Percentiles rank a stretch among this genome's conserved stretches.
phyloP scores from a whole-genome alignment of 2,113 vertebrate genomes.

The Sinocyclocheilus anshuiensis region DNA sequence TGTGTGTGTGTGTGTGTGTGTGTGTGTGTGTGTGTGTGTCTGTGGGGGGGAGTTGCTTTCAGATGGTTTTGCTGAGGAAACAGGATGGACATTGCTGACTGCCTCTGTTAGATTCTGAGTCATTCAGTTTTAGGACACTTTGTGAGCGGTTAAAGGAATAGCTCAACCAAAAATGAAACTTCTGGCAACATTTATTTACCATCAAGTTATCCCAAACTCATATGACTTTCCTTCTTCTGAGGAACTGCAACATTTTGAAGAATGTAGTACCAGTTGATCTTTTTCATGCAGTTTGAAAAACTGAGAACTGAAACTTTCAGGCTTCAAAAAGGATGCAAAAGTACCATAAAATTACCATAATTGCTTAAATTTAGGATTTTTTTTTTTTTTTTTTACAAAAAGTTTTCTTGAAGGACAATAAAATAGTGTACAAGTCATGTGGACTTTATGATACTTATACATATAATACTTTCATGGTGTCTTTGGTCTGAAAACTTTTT shows the following conservation, averaged over 20 bases:
- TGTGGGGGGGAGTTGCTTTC: background rate
- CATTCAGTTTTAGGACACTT: background rate
- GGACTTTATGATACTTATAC: background rate
- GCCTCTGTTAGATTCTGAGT: background rate
- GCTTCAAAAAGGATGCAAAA: background rate
- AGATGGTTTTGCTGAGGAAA: conserved; percentile 24
- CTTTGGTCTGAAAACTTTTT: background rate
- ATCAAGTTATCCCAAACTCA: background rate
- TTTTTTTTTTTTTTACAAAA: no score
- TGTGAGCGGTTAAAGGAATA: background rate
- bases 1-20: background rate
- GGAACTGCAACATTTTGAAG: background rate
- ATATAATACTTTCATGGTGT: background rate
- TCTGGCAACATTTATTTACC: background rate
- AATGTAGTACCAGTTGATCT: background rate
- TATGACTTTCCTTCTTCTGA: background rate
- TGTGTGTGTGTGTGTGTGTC: background rate
- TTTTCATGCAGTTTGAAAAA: background rate
- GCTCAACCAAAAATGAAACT: background rate
- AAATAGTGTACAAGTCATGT: background rate
- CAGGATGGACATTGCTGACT: conserved; percentile 2
- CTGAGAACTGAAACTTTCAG: background rate
- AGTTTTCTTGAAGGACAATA: no score
- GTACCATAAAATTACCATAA: background rate
- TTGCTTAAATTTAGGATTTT: background rate